Conservation (phyloP, 2,797 vertebrate species). For the Decapterus maruadsi region DNA sequence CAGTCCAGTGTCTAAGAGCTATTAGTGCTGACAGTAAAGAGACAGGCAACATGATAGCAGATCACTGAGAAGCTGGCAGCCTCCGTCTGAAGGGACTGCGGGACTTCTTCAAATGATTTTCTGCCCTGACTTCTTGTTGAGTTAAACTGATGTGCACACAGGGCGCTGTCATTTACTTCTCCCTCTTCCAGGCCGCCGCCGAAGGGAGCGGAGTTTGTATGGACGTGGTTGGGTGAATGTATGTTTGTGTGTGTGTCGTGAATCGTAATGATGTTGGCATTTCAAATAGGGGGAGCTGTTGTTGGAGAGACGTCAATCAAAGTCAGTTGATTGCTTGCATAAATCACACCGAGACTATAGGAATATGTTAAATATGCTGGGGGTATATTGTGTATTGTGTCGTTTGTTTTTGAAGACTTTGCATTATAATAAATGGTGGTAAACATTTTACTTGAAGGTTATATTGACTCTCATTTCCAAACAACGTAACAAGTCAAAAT, state of each 20-base stretch:
- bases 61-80: conserved; percentile 72
- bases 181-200: conserved; percentile 36
- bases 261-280: conserved; percentile 49
- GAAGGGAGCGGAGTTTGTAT: conserved; percentile 26
- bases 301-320: conserved; percentile 25
- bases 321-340: conserved; percentile 14
- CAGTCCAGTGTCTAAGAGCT: conserved; percentile 65
- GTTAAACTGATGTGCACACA: conserved; percentile 75
- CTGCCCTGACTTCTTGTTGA: conserved; percentile 75
- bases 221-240: conserved; percentile 38
- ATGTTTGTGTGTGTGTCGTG: conserved; percentile 16
- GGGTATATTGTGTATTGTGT: background rate
- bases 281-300: conserved; percentile 31
- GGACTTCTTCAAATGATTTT: conserved; percentile 76
- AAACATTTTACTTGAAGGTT: background rate
- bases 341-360: conserved; percentile 16
- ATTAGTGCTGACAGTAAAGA: conserved; percentile 78
- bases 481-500: background rate
- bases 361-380: background rate
- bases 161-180: conserved; percentile 69
- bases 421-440: background rate
- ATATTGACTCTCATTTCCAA: conserved; percentile 5
- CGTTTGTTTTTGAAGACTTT: background rate
- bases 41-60: conserved; percentile 75
- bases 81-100: conserved; percentile 70